phyloP scores from a whole-genome alignment of 2,888 invertebrate species.

The Philhelius pedissequus region DNA sequence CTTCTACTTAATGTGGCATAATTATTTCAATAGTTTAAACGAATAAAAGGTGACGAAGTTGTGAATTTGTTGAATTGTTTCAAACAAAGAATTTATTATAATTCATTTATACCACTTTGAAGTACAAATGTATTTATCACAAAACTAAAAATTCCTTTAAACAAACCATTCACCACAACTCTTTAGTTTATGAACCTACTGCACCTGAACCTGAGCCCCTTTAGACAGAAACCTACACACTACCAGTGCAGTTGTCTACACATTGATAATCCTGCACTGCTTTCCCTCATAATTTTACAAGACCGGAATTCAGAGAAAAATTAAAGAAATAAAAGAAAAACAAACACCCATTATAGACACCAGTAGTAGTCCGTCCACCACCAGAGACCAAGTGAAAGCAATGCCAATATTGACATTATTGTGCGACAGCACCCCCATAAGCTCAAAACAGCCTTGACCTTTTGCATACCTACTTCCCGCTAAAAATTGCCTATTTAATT shows the following conservation, averaged over 20 bases:
- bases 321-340: neutral
- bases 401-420: constrained; percentile 31
- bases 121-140: too few relatives aligned
- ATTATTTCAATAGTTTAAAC: too few relatives aligned
- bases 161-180: too few relatives aligned
- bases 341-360: neutral
- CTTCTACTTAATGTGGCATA: too few relatives aligned
- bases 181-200: too few relatives aligned
- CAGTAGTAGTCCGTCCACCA: neutral
- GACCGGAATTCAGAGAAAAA: neutral
- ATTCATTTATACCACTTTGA: too few relatives aligned
- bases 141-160: too few relatives aligned
- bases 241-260: too few relatives aligned
- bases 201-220: neutral
- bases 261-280: neutral
- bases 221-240: too few relatives aligned
- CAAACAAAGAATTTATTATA: too few relatives aligned
- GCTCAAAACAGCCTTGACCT: constrained; percentile 40
- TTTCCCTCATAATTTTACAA: neutral
- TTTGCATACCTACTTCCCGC: neutral
- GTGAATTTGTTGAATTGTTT: too few relatives aligned
- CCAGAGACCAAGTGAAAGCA: constrained; percentile 6
- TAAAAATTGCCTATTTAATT: constrained; percentile 11
- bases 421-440: neutral
- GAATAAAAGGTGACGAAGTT: too few relatives aligned